Base-by-base conservation (phyloP, 2,888 invertebrate species). In the Brachynemurus nebulosus region DNA sequence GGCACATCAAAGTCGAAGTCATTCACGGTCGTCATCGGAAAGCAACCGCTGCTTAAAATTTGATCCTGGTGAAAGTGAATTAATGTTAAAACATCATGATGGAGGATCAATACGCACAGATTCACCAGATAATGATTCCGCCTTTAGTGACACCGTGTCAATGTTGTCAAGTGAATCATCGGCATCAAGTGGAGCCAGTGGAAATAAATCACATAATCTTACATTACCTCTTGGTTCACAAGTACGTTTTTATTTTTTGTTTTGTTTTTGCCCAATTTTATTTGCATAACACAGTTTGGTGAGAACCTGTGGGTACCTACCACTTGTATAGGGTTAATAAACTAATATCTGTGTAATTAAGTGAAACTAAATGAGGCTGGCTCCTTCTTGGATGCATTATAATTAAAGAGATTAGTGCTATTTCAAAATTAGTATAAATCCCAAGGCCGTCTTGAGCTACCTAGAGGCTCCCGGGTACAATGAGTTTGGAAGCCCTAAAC, bases 41-140 rank as follows among this genome's bases (percentile, higher is more conserved):
- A 64, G 63, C 9, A 48, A 47, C 21, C 59, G 63, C 23, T 51
- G 64, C 48, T 54, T 64, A 47, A 64, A 62, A 52, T 50, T 62
- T 47, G 62, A 63, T 47, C 51, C 59, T 14, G 57, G 58, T 35
- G 65, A 63, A 47, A 58, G 58, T 41, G 59, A 61, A 48, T 48
- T 60, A 30, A 54, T 61, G 44, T 53, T 59, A 43, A 61, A 61
- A 53, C 33, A 33, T 33, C 33, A 33, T 9, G 58, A 59, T 50
- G 61, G 63, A 50, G 47, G 49, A 54, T 67, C 66, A 37, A 60
- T 68, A n/a, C 75, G 90, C 50, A 86, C 90, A 11, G 92, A 95
- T 58, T 91, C 91, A 43, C 95, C 95, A 0, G 96, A 96, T 66
- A 95, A 93, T 66, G 97, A 97, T 68, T 95, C 95, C 9, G 97